A percentile compares a stretch with the other conserved stretches of the same genome.
phyloP scores from a whole-genome alignment of 2,888 invertebrate species.

The Monoplex corrugatus region DNA sequence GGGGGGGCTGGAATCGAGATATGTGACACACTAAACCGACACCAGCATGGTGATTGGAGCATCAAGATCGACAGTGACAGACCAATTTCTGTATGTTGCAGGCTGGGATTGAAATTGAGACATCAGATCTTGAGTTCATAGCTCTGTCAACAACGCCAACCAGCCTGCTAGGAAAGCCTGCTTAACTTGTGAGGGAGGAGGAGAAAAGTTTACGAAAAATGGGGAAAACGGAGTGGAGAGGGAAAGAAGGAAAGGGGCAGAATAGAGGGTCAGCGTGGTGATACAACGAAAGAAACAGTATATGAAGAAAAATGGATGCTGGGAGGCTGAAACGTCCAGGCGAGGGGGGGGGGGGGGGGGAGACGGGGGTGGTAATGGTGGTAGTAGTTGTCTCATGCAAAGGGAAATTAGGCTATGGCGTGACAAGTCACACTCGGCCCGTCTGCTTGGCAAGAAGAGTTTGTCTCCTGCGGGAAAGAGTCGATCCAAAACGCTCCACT shows the following conservation, averaged over 20 bases:
- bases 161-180: too few species aligned
- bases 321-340: background rate
- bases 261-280: background rate
- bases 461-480: constrained; percentile 2
- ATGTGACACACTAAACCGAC: too few species aligned
- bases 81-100: too few species aligned
- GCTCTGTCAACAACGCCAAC: too few species aligned
- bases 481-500: constrained; percentile 10
- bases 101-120: too few species aligned
- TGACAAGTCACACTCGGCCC: constrained; percentile 13
- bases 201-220: too few species aligned
- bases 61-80: too few species aligned
- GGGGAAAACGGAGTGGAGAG: too few species aligned
- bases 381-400: background rate
- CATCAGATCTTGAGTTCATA: too few species aligned
- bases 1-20: too few species aligned
- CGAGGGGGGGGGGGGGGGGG: background rate
- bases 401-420: constrained; percentile 16
- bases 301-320: background rate
- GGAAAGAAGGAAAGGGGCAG: background rate
- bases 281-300: too few species aligned
- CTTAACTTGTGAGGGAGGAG: background rate
- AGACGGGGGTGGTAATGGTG: background rate
- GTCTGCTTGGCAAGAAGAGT: background rate
- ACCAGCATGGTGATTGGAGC: too few species aligned